phyloP scores from a whole-genome alignment of 2,113 vertebrate genomes.

The Pterophyllum scalare region DNA sequence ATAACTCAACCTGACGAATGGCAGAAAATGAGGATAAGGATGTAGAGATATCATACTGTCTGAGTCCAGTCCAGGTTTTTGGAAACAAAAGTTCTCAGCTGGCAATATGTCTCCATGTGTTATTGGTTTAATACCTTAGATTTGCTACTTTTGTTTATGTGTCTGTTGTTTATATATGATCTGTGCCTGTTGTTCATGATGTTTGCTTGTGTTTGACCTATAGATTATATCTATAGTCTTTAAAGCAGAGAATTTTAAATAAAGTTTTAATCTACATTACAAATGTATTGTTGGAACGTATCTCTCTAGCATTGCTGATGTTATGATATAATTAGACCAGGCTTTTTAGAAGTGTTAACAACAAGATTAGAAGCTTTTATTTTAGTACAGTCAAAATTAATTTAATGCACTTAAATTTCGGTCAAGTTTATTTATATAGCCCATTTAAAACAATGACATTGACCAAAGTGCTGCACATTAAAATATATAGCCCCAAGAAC shows the following conservation, averaged over 20 bases:
- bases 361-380: not conserved
- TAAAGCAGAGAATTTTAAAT: slow-evolving; percentile 60
- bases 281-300: not conserved
- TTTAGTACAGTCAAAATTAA: no score
- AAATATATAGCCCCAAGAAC: no score
- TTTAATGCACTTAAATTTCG: no score
- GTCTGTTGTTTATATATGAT: not conserved
- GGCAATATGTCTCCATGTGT: slow-evolving; percentile 27
- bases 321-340: not conserved
- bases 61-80: slow-evolving; percentile 31
- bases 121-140: slow-evolving; percentile 20
- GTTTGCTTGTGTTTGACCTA: slow-evolving; percentile 44
- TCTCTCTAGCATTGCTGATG: not conserved
- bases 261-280: slow-evolving; percentile 57
- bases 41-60: slow-evolving; percentile 12
- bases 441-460: no score
- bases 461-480: no score
- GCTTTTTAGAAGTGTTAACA: not conserved
- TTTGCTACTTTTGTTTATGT: slow-evolving; percentile 9
- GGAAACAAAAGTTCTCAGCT: slow-evolving; percentile 23
- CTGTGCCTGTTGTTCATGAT: slow-evolving; percentile 33
- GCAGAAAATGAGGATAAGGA: slow-evolving; percentile 18
- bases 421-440: no score
- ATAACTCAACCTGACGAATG: slow-evolving; percentile 24
- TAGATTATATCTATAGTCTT: slow-evolving; percentile 41